Percentiles rank a stretch among this genome's conserved stretches.
phyloP scores from a whole-genome alignment of 2,888 invertebrate genomes.

The Polyploca ridens region DNA sequence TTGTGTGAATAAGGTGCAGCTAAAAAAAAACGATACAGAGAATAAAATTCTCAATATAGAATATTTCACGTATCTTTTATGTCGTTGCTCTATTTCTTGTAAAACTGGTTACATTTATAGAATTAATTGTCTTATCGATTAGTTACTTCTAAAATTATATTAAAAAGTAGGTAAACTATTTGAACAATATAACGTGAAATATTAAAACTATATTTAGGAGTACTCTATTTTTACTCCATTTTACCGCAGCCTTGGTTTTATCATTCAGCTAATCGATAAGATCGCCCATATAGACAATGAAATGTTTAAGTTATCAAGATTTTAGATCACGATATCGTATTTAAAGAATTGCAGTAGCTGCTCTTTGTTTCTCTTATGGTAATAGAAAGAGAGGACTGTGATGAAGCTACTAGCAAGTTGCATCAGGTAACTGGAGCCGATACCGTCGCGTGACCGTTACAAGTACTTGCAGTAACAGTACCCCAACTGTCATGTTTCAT shows the following conservation, averaged over 20 bases:
- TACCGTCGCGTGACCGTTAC: slow-evolving; percentile 25
- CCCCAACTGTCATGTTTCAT: slow-evolving; percentile 25
- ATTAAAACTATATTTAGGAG: too few relatives aligned
- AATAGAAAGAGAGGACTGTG: slow-evolving; percentile 1
- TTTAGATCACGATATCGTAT: background rate
- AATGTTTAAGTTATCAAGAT: background rate
- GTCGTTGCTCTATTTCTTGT: too few relatives aligned
- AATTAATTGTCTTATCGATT: background rate
- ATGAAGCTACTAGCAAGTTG: background rate
- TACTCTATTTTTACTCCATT: background rate
- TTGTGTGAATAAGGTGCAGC: background rate
- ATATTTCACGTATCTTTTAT: too few relatives aligned
- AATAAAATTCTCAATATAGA: too few relatives aligned
- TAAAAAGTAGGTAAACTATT: too few relatives aligned
- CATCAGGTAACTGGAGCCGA: slow-evolving; percentile 11
- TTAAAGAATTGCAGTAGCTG: background rate
- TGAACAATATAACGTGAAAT: too few relatives aligned
- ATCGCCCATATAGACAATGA: background rate
- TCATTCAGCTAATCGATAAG: background rate
- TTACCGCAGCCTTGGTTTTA: background rate
- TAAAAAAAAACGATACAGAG: too few relatives aligned
- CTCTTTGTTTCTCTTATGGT: background rate
- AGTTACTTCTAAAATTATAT: background rate
- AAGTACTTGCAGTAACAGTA: slow-evolving; percentile 28
- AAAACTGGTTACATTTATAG: too few relatives aligned